Base-by-base conservation (phyloP, 2,888 invertebrate species). In the Troilus luridus region DNA sequence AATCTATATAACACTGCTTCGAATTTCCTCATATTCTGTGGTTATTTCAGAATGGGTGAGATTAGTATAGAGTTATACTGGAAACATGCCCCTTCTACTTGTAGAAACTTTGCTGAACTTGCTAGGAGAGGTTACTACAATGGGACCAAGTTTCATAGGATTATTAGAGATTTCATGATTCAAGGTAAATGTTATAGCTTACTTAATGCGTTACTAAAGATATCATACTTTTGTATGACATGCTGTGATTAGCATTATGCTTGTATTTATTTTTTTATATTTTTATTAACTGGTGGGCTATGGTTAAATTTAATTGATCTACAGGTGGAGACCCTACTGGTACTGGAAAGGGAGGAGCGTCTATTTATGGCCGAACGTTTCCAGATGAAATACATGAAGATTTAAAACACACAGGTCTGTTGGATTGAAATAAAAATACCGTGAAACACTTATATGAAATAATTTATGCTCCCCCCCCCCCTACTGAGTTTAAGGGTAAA, bases 71-170 rank as follows among this genome's bases (percentile, higher is more conserved):
- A 99, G 94, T 95, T 99, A 92, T 99, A 99, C 94, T 99, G 99
- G 99, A 98, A 98, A 94, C 99, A 99, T 94, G 97, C 99, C 0
- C 99, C 99, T n/a, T 96, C 96, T 93, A 99, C 99, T 0, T 99
- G 99, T 93, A 95, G 98, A 93, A 99, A 99, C 94, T 99, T 99
- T 95, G 99, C 99, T 92, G 99, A 99, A 94, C 95, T 99, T 58
- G 95, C 97, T 0, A 95, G 98, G 92, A 95, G 99, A 93, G 99
- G 98, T 41, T 99, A 99, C 94, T 99, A 99, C 94, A 98, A 99
- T 94, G 98, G 97, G 92, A 98, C 98, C 8, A 97, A 98, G 93
- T 99, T 99, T 94, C 99, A 99, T 94, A 95, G 99, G 93, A 97
- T 99, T 77, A 99, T 99, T 92, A 95, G 97, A 91, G 98, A 98